These are phyloP conservation scores for Solenopsis invicta DNA, from an alignment of 1,140 invertebrate species.

Conservation along the genomic window DNA sequence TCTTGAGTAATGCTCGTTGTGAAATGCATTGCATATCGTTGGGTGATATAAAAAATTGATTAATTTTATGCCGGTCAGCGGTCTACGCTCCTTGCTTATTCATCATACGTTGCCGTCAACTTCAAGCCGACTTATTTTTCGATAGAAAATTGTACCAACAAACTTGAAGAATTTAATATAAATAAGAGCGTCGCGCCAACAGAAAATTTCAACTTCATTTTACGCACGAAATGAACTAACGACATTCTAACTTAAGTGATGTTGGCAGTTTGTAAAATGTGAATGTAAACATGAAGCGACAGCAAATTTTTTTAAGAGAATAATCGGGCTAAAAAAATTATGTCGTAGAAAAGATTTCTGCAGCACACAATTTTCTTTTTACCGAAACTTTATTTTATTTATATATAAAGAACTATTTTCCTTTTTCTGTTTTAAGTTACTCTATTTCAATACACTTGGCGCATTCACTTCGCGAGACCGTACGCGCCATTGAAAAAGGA, in stretches of 20 bases:
- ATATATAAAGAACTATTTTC: background rate
- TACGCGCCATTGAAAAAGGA: conserved; percentile 5
- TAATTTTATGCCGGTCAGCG: conserved; percentile 22
- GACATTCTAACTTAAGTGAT: conserved; percentile 21
- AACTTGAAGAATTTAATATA: conserved; percentile 43
- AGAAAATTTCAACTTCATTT: conserved; percentile 26
- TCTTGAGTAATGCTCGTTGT: background rate
- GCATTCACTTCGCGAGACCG: conserved; percentile 7
- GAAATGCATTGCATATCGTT: background rate
- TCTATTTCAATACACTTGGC: background rate
- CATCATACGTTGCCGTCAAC: conserved; percentile 6
- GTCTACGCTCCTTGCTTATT: conserved; percentile 22
- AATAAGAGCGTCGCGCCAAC: background rate
- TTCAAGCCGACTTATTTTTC: conserved; percentile 16
- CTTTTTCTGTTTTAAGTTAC: background rate
- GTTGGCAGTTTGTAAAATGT: background rate
- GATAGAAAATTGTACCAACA: conserved; percentile 30
- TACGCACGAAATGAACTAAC: conserved; percentile 18
- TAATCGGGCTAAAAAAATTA: background rate
- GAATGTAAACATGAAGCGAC: background rate
- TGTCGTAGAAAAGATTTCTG: background rate
- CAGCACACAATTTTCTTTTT: background rate
- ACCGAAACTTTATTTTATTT: background rate
- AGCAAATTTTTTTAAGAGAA: conserved; percentile 18
- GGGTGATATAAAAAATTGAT: conserved; percentile 2